A percentile compares a stretch with the other conserved stretches of the same genome.
phyloP scores from a whole-genome alignment of 2,113 vertebrate species.

The Dipodomys merriami region DNA sequence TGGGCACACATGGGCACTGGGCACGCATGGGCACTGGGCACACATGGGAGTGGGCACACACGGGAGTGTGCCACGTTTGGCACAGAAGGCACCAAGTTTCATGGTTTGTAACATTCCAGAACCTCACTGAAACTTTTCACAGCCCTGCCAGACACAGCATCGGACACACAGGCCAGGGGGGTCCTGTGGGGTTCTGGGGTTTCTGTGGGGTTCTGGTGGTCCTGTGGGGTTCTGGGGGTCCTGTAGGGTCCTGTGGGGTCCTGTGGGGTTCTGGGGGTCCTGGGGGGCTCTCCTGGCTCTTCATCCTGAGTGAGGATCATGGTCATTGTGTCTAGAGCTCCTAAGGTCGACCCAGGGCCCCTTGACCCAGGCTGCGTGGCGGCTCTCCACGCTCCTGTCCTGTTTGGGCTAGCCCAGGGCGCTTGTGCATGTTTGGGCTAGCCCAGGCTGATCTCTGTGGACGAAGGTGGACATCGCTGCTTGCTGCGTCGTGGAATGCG shows the following conservation, averaged over 20 bases:
- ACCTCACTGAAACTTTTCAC: background rate
- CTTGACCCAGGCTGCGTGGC: no score
- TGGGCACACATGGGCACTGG: no score
- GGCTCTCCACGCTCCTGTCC: no score
- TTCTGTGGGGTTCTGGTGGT: no score
- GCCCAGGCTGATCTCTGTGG: accelerated
- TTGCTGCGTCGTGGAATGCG: background rate
- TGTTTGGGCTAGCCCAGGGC: no score
- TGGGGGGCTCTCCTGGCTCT: accelerated
- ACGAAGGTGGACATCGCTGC: background rate
- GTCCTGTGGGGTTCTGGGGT: no score
- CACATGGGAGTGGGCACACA: no score
- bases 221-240: no score
- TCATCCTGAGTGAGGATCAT: accelerated
- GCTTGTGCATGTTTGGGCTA: background rate
- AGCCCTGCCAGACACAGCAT: background rate
- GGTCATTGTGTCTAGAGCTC: accelerated
- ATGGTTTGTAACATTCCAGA: background rate
- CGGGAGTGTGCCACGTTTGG: background rate
- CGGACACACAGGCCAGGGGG: background rate
- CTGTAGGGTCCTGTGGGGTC: accelerated
- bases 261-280: no score
- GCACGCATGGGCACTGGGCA: no score
- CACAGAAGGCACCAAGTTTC: background rate
- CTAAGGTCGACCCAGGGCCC: accelerated